Percentiles rank a stretch among this genome's conserved stretches.
phyloP scores from a whole-genome alignment of 2,888 invertebrate species.

The Amblyteles armatorius region DNA sequence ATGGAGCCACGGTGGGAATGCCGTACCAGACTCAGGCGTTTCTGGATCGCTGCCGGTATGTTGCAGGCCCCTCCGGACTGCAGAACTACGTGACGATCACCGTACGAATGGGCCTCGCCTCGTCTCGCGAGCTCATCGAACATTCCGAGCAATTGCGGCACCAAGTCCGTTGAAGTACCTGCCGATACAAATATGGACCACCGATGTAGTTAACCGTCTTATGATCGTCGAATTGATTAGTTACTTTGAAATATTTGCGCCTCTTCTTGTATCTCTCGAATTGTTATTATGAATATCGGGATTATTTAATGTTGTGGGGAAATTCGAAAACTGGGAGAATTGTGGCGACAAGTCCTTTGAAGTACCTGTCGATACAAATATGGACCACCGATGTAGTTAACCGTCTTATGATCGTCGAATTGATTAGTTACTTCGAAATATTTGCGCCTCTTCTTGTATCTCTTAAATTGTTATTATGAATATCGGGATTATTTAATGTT shows the following conservation, averaged over 20 bases:
- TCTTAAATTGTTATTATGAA: too few species aligned
- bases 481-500: too few species aligned
- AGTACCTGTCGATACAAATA: slow-evolving; percentile 89
- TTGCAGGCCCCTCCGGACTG: slow-evolving; percentile 72
- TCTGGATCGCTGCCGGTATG: slow-evolving; percentile 79
- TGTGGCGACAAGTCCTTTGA: slow-evolving; percentile 93
- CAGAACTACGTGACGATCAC: slow-evolving; percentile 73
- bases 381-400: not conserved
- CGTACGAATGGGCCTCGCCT: slow-evolving; percentile 73
- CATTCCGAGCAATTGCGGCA: slow-evolving; percentile 94
- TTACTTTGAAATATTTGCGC: too few species aligned
- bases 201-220: not conserved
- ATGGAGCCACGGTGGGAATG: slow-evolving; percentile 79
- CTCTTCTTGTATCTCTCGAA: too few species aligned
- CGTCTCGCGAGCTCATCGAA: slow-evolving; percentile 91
- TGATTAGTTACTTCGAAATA: too few species aligned
- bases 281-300: too few species aligned
- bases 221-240: too few species aligned
- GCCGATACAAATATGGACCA: slow-evolving; percentile 81
- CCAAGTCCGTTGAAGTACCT: slow-evolving; percentile 94
- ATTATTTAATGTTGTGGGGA: too few species aligned
- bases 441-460: too few species aligned
- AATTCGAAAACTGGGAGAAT: too few species aligned
- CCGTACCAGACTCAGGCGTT: slow-evolving; percentile 80
- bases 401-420: not conserved